A percentile compares a stretch with the other conserved stretches of the same genome.
These are phyloP conservation scores for Euclidia mi DNA, from an alignment of 2,888 invertebrate genomes.

Conservation along the genomic window DNA sequence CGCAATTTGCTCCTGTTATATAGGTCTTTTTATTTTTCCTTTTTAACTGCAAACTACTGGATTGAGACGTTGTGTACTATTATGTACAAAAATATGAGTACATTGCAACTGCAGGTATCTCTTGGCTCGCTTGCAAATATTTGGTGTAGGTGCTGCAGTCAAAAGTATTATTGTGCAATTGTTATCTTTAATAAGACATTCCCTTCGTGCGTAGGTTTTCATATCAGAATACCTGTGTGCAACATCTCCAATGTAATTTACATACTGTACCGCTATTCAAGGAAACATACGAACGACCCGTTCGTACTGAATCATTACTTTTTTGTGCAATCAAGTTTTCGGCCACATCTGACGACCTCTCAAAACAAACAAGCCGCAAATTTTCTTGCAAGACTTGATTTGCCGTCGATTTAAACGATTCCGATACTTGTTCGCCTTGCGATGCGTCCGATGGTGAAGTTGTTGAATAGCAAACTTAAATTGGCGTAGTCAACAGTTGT, in stretches of 20 bases:
- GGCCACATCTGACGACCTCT: conserved; percentile 71
- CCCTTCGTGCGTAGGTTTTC: conserved; percentile 67
- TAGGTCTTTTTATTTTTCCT: conserved; percentile 42
- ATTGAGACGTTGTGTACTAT: conserved; percentile 15
- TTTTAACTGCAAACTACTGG: conserved; percentile 6
- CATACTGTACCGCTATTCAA: conserved; percentile 86
- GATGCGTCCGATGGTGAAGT: conserved; percentile 33
- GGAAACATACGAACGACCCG: conserved; percentile 71
- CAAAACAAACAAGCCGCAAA: conserved; percentile 82
- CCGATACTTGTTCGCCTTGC: conserved; percentile 43
- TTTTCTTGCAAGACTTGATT: conserved; percentile 61
- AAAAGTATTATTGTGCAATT: conserved; percentile 63
- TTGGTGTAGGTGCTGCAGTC: conserved; percentile 49
- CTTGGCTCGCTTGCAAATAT: conserved; percentile 42
- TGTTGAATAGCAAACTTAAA: conserved; percentile 49
- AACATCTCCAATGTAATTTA: conserved; percentile 76
- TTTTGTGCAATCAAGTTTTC: conserved; percentile 84
- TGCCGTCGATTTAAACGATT: conserved; percentile 51
- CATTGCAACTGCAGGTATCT: conserved; percentile 11
- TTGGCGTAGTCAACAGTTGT: conserved; percentile 58
- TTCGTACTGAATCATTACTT: conserved; percentile 77
- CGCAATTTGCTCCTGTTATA: conserved; percentile 59
- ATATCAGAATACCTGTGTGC: conserved; percentile 67
- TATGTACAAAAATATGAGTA: conserved; percentile 10
- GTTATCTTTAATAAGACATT: conserved; percentile 70